A percentile compares a stretch with the other conserved stretches of the same genome.
These are phyloP conservation scores for Smittia aterrima DNA, from an alignment of 2,888 invertebrate species.

Conservation along the genomic window DNA sequence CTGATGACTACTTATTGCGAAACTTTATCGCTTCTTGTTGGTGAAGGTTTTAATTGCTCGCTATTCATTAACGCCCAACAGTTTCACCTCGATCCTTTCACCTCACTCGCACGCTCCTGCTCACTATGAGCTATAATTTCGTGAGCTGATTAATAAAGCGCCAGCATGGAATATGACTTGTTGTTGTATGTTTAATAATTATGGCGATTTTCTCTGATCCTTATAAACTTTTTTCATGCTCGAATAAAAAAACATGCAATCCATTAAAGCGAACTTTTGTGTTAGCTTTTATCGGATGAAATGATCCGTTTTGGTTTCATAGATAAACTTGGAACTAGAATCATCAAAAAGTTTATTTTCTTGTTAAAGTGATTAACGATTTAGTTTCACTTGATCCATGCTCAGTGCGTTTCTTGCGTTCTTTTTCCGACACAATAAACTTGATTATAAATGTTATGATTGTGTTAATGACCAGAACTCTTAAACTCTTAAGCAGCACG, in stretches of 20 bases:
- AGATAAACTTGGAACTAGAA: background rate
- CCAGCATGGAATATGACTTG: conserved; percentile 27
- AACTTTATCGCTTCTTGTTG: conserved; percentile 14
- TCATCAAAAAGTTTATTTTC: too few species aligned
- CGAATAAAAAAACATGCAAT: conserved; percentile 27
- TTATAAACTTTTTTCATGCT: conserved; percentile 20
- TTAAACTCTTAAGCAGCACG: background rate
- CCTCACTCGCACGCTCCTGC: background rate
- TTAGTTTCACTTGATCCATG: background rate
- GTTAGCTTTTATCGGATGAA: background rate
- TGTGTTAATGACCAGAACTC: conserved; percentile 7
- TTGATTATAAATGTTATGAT: background rate
- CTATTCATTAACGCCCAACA: background rate
- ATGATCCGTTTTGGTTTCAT: background rate
- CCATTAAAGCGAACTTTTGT: conserved; percentile 25
- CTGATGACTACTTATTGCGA: conserved; percentile 5
- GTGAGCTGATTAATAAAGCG: conserved; percentile 21
- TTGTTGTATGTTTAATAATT: conserved; percentile 19
- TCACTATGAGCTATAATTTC: background rate
- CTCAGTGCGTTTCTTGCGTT: background rate
- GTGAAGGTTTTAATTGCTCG: conserved; percentile 11
- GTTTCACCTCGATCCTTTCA: background rate
- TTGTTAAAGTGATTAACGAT: background rate
- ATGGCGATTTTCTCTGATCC: background rate
- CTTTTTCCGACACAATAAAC: background rate